Conservation (phyloP, 2,797 vertebrate species). For the Pelobates cultripes region DNA sequence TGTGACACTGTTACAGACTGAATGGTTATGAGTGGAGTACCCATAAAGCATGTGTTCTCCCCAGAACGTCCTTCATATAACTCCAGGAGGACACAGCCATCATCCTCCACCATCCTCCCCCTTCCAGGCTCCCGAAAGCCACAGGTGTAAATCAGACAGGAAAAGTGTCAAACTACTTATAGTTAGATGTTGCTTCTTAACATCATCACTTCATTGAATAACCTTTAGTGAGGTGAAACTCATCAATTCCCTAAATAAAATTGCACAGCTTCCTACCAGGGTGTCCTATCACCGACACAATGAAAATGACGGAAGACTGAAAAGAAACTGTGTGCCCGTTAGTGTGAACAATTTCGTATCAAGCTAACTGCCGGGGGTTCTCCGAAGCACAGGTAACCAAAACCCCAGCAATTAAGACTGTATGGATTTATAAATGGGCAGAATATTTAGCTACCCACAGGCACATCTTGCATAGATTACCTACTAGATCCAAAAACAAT, state of each 20-base stretch:
- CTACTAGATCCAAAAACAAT: too few relatives aligned
- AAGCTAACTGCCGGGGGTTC: too few relatives aligned
- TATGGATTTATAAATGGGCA: too few relatives aligned
- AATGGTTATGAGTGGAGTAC: constrained; percentile 8
- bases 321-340: too few relatives aligned
- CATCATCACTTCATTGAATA: neutral
- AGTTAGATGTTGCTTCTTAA: neutral
- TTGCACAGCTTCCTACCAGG: neutral
- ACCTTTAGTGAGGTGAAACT: neutral
- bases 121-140: neutral
- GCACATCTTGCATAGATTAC: too few relatives aligned
- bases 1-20: constrained; percentile 42
- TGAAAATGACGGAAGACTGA: too few relatives aligned
- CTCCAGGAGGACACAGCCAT: constrained; percentile 7
- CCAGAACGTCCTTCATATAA: constrained; percentile 20
- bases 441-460: too few relatives aligned
- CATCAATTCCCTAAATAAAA: neutral
- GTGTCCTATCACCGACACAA: too few relatives aligned
- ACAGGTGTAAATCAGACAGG: constrained; percentile 2
- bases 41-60: constrained; percentile 12
- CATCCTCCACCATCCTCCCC: neutral
- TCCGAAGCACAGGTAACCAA: too few relatives aligned
- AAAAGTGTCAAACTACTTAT: neutral
- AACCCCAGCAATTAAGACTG: too few relatives aligned
- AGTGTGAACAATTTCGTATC: too few relatives aligned